Evolutionary conservation across 2,888 invertebrate species (phyloP).

Genomic region (Blera fallax): DNA sequence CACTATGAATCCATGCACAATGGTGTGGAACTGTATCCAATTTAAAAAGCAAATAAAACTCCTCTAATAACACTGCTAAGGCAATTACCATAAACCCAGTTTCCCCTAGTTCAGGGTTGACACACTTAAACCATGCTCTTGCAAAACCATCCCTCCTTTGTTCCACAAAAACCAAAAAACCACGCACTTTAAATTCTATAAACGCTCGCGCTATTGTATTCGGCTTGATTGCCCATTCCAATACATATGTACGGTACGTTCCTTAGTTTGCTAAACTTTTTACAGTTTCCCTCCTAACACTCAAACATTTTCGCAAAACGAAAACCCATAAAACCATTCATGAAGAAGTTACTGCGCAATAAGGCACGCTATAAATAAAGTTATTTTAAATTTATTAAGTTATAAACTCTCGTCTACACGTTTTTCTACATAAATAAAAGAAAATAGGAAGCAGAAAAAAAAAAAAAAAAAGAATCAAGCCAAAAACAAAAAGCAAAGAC

Average conservation of each 20-base stretch:
- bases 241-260: background rate
- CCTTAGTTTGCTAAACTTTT: constrained; percentile 32
- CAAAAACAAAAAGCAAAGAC: too few relatives aligned
- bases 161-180: constrained; percentile 17
- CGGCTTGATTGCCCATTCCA: background rate
- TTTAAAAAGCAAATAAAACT: constrained; percentile 20
- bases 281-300: background rate
- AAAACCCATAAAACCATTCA: constrained; percentile 65
- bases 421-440: constrained; percentile 24
- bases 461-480: background rate
- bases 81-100: constrained; percentile 17
- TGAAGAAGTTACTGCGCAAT: constrained; percentile 68
- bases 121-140: background rate
- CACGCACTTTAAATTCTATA: constrained; percentile 37
- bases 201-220: background rate
- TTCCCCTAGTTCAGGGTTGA: background rate
- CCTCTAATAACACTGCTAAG: background rate
- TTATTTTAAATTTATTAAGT: constrained; percentile 72
- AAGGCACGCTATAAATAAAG: constrained; percentile 71
- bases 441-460: background rate
- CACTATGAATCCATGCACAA: background rate
- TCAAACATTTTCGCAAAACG: constrained; percentile 12
- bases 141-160: background rate
- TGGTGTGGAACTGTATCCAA: constrained; percentile 22
- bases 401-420: constrained; percentile 58